These are phyloP conservation scores for Automeris io DNA, from an alignment of 2,888 invertebrate species.

Conservation along the genomic window DNA sequence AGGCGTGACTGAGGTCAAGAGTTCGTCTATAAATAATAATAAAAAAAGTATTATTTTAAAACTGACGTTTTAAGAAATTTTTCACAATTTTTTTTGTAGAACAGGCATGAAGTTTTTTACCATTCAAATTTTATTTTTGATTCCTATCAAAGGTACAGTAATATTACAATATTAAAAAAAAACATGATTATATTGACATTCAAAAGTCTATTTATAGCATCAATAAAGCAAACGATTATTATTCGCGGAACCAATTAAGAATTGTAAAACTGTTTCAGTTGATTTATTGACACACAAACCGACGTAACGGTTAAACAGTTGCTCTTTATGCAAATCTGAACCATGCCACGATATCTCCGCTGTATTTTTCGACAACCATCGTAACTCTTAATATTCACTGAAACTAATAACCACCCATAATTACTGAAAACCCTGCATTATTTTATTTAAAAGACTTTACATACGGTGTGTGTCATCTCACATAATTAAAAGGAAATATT, in stretches of 20 bases:
- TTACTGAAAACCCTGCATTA: neutral
- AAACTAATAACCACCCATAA: neutral
- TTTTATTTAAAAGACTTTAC: neutral
- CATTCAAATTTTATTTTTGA: too few relatives aligned
- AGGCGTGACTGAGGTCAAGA: too few relatives aligned
- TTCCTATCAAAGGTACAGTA: too few relatives aligned
- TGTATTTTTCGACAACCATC: slow-evolving; percentile 2
- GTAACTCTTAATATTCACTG: slow-evolving; percentile 4
- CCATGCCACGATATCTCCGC: slow-evolving; percentile 51
- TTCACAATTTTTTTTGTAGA: too few relatives aligned
- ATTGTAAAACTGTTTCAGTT: slow-evolving; percentile 32
- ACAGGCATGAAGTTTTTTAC: too few relatives aligned
- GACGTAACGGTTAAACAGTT: slow-evolving; percentile 49
- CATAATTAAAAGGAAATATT: neutral
- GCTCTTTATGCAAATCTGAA: slow-evolving; percentile 64
- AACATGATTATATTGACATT: too few relatives aligned
- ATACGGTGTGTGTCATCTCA: neutral
- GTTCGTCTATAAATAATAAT: too few relatives aligned
- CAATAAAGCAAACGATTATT: too few relatives aligned
- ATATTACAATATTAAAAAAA: too few relatives aligned
- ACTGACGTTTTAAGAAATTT: too few relatives aligned
- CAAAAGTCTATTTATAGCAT: slow-evolving; percentile 2
- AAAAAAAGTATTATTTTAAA: too few relatives aligned
- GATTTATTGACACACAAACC: slow-evolving; percentile 22
- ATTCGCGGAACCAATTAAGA: too few relatives aligned